These are phyloP conservation scores for Heliconius hermathena DNA, from an alignment of 1,140 invertebrate species.

Conservation along the genomic window DNA sequence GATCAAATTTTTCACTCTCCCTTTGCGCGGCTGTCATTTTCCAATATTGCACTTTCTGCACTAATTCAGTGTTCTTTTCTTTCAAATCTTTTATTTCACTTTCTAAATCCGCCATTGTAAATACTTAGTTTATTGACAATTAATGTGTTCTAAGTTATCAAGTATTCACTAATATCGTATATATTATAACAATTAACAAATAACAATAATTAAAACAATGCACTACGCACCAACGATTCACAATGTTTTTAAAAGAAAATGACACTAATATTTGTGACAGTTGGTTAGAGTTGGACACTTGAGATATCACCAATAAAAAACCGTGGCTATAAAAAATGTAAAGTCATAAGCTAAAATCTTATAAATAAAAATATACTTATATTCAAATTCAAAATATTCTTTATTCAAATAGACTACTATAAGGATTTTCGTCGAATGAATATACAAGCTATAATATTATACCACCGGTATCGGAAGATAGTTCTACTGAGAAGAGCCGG, in stretches of 20 bases:
- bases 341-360: no score
- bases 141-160: not conserved
- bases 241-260: not conserved
- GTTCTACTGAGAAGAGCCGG: no score
- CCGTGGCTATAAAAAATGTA: no score
- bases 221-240: not conserved
- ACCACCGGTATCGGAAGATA: no score
- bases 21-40: conserved; percentile 64
- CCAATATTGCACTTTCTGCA: conserved; percentile 67
- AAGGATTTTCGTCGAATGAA: no score
- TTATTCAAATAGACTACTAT: no score
- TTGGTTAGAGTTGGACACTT: not conserved
- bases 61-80: conserved; percentile 70
- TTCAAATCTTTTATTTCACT: conserved; percentile 59
- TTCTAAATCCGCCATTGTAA: conserved; percentile 57
- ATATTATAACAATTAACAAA: not conserved
- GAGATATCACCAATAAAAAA: not conserved
- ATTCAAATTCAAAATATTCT: no score
- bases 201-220: not conserved
- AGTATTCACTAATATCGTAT: not conserved
- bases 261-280: not conserved
- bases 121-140: not conserved
- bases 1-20: conserved; percentile 68
- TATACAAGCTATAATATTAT: no score
- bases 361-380: no score